These are phyloP conservation scores for Dendrolimus pini DNA, from an alignment of 2,888 invertebrate genomes.

Conservation along the genomic window DNA sequence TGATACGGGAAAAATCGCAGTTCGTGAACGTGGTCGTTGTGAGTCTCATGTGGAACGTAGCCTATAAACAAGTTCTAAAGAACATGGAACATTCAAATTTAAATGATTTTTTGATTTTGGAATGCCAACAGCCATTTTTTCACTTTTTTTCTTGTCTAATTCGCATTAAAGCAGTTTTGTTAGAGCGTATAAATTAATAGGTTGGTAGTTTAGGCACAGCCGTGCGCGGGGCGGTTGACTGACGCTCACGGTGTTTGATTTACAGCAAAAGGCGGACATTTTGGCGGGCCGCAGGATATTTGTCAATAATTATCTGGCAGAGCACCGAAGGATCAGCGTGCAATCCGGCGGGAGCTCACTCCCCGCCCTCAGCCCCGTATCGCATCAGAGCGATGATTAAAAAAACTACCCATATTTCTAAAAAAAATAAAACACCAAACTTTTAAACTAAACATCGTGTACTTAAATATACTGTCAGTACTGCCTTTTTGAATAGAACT, in stretches of 20 bases:
- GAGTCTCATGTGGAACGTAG: too few relatives aligned
- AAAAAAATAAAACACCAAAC: conserved; percentile 8
- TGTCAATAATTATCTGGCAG: conserved; percentile 78
- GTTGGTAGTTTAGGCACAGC: conserved; percentile 11
- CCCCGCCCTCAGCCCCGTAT: conserved; percentile 71
- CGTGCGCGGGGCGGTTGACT: conserved; percentile 37
- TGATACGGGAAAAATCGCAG: too few relatives aligned
- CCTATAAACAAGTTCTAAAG: too few relatives aligned
- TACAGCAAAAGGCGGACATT: conserved; percentile 77
- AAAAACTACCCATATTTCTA: conserved; percentile 20
- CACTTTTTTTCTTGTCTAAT: conserved; percentile 16
- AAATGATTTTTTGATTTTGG: conserved; percentile 44
- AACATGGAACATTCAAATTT: too few relatives aligned
- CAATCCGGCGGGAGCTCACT: conserved; percentile 72
- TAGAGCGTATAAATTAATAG: conserved; percentile 12
- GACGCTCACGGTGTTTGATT: conserved; percentile 66
- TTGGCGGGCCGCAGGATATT: conserved; percentile 76
- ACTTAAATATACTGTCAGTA: conserved; percentile 13
- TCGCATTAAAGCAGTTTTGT: conserved; percentile 58
- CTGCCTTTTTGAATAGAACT: not conserved
- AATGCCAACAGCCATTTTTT: conserved; percentile 35
- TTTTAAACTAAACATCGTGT: not conserved
- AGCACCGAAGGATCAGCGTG: conserved; percentile 76
- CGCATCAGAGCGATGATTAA: conserved; percentile 74
- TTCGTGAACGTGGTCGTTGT: too few relatives aligned